phyloP scores from a whole-genome alignment of 1,140 invertebrate species.

The Diabrotica undecimpunctata region DNA sequence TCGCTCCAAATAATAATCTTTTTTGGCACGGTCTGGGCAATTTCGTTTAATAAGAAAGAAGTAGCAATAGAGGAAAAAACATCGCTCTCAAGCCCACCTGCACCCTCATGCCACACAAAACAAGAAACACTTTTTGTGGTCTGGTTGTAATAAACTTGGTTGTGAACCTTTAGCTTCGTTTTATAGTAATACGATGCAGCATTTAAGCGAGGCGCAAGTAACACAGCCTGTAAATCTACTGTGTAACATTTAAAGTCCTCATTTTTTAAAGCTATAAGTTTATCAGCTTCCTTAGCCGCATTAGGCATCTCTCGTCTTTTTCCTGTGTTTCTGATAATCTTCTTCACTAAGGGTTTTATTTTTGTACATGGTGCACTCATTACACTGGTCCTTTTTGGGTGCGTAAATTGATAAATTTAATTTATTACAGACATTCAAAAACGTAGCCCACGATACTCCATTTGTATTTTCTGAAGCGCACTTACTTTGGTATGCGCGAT shows the following conservation, averaged over 20 bases:
- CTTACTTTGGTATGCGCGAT: no score
- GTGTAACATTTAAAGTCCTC: slow-evolving; percentile 24
- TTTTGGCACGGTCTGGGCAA: neutral
- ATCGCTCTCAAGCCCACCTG: slow-evolving; percentile 43
- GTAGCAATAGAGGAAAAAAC: slow-evolving; percentile 38
- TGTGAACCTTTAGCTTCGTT: no score
- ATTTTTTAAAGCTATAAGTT: slow-evolving; percentile 15
- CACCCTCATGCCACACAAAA: slow-evolving; percentile 19
- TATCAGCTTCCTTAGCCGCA: slow-evolving; percentile 33
- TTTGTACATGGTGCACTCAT: no score
- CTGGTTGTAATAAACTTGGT: no score
- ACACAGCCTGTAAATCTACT: slow-evolving; percentile 39
- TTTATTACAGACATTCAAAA: no score
- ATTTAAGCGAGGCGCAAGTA: slow-evolving; percentile 35
- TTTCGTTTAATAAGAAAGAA: slow-evolving; percentile 10
- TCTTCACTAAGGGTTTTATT: slow-evolving; percentile 4
- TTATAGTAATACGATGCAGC: slow-evolving; percentile 34
- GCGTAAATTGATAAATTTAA: neutral
- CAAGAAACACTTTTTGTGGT: no score
- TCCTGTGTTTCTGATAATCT: slow-evolving; percentile 5
- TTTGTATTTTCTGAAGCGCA: no score
- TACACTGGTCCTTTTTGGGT: slow-evolving; percentile 5
- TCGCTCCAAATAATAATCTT: slow-evolving; percentile 14
- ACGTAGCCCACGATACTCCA: no score
- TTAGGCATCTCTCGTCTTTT: slow-evolving; percentile 29